A percentile compares a stretch with the other conserved stretches of the same genome.
phyloP scores from a whole-genome alignment of 1,140 invertebrate species.

The Calliphora vicina region DNA sequence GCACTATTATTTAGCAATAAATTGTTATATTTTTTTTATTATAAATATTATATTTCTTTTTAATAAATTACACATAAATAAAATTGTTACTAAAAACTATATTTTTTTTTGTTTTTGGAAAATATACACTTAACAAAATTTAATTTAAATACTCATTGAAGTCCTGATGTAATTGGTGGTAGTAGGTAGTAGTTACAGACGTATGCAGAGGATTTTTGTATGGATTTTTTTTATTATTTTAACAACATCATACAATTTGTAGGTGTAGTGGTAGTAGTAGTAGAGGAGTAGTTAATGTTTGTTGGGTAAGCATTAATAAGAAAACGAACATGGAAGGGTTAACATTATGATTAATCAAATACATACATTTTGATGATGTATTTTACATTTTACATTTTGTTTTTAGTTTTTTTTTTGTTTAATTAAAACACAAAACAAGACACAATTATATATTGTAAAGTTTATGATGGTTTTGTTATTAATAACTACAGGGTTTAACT shows the following conservation, averaged over 20 bases:
- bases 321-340: constrained; percentile 50
- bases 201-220: background rate
- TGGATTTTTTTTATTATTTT: background rate
- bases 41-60: background rate
- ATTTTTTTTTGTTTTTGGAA: background rate
- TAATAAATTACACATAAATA: constrained; percentile 3
- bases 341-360: constrained; percentile 27
- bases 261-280: background rate
- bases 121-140: constrained; percentile 36
- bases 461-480: no score
- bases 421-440: constrained; percentile 2
- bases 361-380: background rate
- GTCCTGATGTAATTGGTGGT: constrained; percentile 50
- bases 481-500: background rate
- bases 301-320: constrained; percentile 59
- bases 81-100: background rate
- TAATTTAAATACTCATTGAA: constrained; percentile 63
- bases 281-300: constrained; percentile 12
- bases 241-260: constrained; percentile 16
- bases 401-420: background rate
- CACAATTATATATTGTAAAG: background rate
- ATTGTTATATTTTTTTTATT: background rate
- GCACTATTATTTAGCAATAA: constrained; percentile 2
- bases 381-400: background rate
- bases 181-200: constrained; percentile 16